phyloP scores from a whole-genome alignment of 2,797 vertebrate genomes.

The Ceryle rudis region DNA sequence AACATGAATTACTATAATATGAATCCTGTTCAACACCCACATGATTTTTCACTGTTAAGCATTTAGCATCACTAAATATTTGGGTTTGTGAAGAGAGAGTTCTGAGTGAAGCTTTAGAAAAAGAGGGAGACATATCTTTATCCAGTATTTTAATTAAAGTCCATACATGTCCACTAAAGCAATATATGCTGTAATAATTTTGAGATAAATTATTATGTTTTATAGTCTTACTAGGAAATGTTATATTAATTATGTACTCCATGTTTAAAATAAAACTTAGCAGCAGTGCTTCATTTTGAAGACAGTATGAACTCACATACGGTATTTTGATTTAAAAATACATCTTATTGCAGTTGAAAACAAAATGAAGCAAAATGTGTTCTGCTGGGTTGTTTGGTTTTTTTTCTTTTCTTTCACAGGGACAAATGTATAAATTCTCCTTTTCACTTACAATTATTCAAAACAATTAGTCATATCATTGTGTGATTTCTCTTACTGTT shows the following conservation, averaged over 20 bases:
- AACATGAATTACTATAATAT: not conserved
- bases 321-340: not conserved
- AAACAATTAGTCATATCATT: not conserved
- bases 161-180: not conserved
- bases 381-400: not conserved
- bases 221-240: not conserved
- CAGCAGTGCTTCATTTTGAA: not conserved
- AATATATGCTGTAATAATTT: not conserved
- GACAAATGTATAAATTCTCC: not conserved
- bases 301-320: not conserved
- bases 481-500: not conserved
- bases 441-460: not conserved
- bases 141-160: not conserved
- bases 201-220: not conserved
- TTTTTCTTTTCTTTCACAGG: not conserved
- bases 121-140: not conserved
- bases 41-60: not conserved
- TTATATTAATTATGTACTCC: not conserved
- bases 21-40: not conserved
- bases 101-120: not conserved
- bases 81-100: not conserved
- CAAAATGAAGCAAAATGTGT: not conserved
- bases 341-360: not conserved
- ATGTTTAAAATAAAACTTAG: not conserved
- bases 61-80: not conserved